Percentiles rank a stretch among this genome's conserved stretches.
Evolutionary conservation across 2,888 invertebrate genomes (phyloP).

Genomic region (Clanis bilineata): DNA sequence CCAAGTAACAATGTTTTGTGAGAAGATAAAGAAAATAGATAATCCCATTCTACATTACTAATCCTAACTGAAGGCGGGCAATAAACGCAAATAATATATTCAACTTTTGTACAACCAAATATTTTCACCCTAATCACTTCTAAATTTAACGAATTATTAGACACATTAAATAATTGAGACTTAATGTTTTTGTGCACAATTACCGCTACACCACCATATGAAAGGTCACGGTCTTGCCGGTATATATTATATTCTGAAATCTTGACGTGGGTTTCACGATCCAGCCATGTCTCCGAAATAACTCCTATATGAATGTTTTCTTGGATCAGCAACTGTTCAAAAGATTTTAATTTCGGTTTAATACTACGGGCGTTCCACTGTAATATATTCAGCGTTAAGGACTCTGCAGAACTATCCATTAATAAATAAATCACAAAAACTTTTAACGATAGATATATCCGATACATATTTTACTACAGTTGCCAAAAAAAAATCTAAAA

Average conservation of each 20-base stretch:
- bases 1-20: slow-evolving; percentile 17
- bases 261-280: neutral
- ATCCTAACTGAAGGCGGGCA: slow-evolving; percentile 1
- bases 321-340: neutral
- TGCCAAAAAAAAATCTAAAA: slow-evolving; percentile 16
- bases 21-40: slow-evolving; percentile 6
- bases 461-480: slow-evolving; percentile 3
- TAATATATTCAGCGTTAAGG: slow-evolving; percentile 21
- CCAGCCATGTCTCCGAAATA: slow-evolving; percentile 12
- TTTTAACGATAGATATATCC: neutral
- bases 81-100: slow-evolving; percentile 15
- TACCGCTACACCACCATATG: slow-evolving; percentile 30
- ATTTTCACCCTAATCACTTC: slow-evolving; percentile 6
- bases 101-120: neutral
- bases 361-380: slow-evolving; percentile 19
- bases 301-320: slow-evolving; percentile 13
- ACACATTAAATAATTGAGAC: neutral
- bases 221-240: neutral
- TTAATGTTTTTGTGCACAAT: slow-evolving; percentile 29
- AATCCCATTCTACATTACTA: slow-evolving; percentile 4
- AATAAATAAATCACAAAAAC: neutral
- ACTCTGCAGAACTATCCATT: slow-evolving; percentile 19
- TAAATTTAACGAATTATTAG: neutral
- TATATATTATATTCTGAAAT: slow-evolving; percentile 6
- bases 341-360: slow-evolving; percentile 7